Base-by-base conservation (phyloP, 2,888 invertebrate genomes). In the Acanthoscelides obtectus region DNA sequence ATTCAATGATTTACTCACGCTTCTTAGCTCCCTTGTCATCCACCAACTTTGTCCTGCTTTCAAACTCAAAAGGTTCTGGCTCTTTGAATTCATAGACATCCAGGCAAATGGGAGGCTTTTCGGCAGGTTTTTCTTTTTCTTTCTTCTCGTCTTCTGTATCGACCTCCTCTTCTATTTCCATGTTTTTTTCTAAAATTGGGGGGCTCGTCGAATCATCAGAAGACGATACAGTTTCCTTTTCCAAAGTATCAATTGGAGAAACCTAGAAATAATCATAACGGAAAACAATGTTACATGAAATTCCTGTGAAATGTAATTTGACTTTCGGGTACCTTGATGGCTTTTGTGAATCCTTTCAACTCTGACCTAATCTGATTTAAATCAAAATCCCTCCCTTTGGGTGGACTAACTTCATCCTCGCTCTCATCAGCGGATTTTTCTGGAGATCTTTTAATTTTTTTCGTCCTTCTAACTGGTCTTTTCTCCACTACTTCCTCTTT, bases 51-150 rank as follows among this genome's bases (percentile, higher is more conserved):
- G 81, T 71, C 70, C 93, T 89, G 8, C 92, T 88, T 84, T 95
- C 94, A 77, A 94, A 90, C 83, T 95, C 94, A 81, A 95, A 95
- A 0, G 95, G 94, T 83, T 95, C 95, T 0, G 94, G 94, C 84
- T 95, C 95, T 83, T 95, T 95, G 81, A 95, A 95, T 84, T 95
- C 95, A 81, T 95, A 95, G 73, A 95, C 91, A 82, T 95, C 95
- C 81, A 88, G 79, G 73, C 84, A 80, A 79, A 80, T 80, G 21
- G 79, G 77, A 21, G 79, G 77, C 77, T 78, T 78, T 77, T 83
- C 76, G 45, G 75, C 69, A 20, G 75, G 71, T 74, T 80, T 82
- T 68, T 82, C 82, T n/a, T 72, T 71, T n/a, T 76, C 76, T 64
- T 80, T 79, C 70, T 69, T 73, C 69, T 69, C 70, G 69, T 73